Percentiles rank a stretch among this genome's conserved stretches.
Conservation (phyloP, 2,797 vertebrate genomes). For the Scyliorhinus canicula region DNA sequence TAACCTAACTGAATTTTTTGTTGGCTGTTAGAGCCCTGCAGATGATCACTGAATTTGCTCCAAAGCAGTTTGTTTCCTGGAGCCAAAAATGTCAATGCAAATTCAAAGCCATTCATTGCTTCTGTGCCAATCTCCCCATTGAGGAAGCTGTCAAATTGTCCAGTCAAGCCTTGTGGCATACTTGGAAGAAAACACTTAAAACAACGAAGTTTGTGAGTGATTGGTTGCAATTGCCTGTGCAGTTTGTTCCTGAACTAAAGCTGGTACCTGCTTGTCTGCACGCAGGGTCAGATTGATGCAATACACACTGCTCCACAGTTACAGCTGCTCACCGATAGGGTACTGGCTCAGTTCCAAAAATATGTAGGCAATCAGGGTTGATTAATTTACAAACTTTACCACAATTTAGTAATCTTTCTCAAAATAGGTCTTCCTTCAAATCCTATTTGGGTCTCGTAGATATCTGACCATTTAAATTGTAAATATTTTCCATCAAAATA, state of each 20-base stretch:
- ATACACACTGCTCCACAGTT: not conserved
- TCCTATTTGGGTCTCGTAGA: too few species aligned
- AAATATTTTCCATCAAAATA: not conserved
- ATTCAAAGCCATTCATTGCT: conserved; percentile 16
- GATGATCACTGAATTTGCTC: not conserved
- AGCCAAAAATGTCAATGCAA: not conserved
- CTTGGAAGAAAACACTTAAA: not conserved
- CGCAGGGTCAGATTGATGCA: not conserved
- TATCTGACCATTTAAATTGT: not conserved
- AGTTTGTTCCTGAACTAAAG: not conserved
- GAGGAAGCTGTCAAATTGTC: not conserved
- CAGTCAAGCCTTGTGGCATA: not conserved
- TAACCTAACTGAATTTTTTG: not conserved
- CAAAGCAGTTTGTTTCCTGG: not conserved
- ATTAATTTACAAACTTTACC: not conserved
- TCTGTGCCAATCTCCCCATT: not conserved
- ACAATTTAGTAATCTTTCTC: not conserved
- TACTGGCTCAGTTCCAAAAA: not conserved
- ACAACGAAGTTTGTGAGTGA: not conserved
- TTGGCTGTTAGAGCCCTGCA: not conserved
- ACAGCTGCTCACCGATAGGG: not conserved
- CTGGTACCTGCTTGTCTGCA: not conserved
- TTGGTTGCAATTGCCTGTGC: not conserved
- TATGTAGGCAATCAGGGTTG: not conserved
- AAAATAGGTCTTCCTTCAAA: not conserved